phyloP scores from a whole-genome alignment of 2,888 invertebrate genomes.

The Hanleya hanleyi region DNA sequence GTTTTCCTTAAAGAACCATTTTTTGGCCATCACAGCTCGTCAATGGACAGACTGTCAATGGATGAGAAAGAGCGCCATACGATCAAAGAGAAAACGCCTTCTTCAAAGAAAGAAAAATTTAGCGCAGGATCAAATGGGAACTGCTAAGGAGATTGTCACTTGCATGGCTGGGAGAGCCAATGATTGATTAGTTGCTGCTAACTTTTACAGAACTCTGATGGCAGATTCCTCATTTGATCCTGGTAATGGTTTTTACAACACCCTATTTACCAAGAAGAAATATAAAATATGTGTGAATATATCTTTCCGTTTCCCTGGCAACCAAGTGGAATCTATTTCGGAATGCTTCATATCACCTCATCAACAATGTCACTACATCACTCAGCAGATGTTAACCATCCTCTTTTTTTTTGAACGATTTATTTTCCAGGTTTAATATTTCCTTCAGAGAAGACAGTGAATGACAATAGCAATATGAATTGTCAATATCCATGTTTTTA shows the following conservation, averaged over 20 bases:
- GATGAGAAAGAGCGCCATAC: background rate
- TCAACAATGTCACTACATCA: too few species aligned
- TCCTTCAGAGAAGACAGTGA: too few species aligned
- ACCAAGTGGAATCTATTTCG: too few species aligned
- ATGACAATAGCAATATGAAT: too few species aligned
- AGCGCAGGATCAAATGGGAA: background rate
- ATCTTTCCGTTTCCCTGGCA: background rate
- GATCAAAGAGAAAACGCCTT: background rate
- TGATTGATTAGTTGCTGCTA: background rate
- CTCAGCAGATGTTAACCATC: too few species aligned
- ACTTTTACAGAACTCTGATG: constrained; percentile 4
- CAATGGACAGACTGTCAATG: background rate
- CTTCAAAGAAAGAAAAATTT: background rate
- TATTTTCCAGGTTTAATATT: too few species aligned
- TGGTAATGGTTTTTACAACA: too few species aligned
- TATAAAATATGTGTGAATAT: too few species aligned
- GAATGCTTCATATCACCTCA: too few species aligned
- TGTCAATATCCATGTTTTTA: too few species aligned
- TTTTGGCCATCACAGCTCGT: background rate
- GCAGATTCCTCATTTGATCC: background rate
- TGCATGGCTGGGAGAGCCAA: background rate
- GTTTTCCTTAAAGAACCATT: background rate
- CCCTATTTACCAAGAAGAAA: too few species aligned
- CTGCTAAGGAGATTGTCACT: background rate
- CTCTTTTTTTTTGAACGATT: too few species aligned